These are phyloP conservation scores for Palaemon carinicauda DNA, from an alignment of 1,140 invertebrate genomes.

Conservation along the genomic window DNA sequence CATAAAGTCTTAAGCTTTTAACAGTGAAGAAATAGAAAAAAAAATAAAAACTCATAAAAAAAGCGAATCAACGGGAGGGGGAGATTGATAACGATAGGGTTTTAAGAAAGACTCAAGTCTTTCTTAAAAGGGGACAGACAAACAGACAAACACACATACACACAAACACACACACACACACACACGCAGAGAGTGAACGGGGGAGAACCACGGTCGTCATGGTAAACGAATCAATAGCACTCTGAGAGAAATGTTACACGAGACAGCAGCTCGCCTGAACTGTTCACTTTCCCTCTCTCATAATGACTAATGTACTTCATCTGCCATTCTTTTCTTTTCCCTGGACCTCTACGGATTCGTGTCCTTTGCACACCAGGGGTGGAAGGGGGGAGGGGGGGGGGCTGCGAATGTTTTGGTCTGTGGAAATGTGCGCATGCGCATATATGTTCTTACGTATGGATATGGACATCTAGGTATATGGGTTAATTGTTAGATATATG, in stretches of 20 bases:
- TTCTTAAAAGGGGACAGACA: too few relatives aligned
- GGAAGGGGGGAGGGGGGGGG: too few relatives aligned
- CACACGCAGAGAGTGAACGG: background rate
- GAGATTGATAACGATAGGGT: background rate
- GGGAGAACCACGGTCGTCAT: background rate
- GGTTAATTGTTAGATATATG: background rate
- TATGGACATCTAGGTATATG: background rate
- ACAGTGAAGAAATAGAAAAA: too few relatives aligned
- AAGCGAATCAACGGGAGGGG: too few relatives aligned
- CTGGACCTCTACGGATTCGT: too few relatives aligned
- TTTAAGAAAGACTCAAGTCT: background rate
- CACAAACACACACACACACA: too few relatives aligned
- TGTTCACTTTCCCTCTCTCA: background rate
- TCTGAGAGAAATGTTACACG: conserved; percentile 6
- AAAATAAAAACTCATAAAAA: too few relatives aligned
- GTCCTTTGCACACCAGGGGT: too few relatives aligned
- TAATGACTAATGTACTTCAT: background rate
- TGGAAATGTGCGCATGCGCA: background rate
- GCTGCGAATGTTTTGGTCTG: background rate
- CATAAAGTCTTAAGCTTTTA: too few relatives aligned
- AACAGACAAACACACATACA: too few relatives aligned
- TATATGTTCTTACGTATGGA: background rate
- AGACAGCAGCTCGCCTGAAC: background rate
- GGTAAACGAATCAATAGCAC: conserved; percentile 6
- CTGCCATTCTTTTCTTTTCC: too few relatives aligned